Evolutionary conservation across 2,797 vertebrate species (phyloP).

Genomic region (Typhlichthys subterraneus): DNA sequence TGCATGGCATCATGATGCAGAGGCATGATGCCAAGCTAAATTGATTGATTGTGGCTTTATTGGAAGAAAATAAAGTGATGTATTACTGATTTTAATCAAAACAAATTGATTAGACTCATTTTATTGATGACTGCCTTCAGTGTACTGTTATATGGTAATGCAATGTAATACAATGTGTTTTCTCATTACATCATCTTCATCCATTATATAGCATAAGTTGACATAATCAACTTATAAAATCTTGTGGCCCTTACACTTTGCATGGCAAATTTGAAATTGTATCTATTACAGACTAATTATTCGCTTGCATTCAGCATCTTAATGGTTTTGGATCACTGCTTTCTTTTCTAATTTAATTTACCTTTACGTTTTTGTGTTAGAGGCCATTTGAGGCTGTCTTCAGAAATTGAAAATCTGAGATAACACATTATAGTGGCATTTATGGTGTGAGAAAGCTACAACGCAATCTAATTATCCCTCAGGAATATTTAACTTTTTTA

Average conservation of each 20-base stretch:
- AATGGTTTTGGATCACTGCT: conserved; percentile 26
- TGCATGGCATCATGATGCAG: too few relatives aligned
- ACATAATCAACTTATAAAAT: conserved; percentile 1
- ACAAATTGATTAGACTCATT: too few relatives aligned
- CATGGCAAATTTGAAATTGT: conserved; percentile 11
- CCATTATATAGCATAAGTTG: too few relatives aligned
- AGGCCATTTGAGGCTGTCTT: conserved; percentile 27
- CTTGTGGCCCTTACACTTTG: conserved; percentile 11
- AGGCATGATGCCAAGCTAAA: too few relatives aligned
- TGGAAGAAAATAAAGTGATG: too few relatives aligned
- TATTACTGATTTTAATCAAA: too few relatives aligned
- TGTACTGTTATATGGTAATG: too few relatives aligned
- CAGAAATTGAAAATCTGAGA: neutral
- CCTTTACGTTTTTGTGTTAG: conserved; percentile 11
- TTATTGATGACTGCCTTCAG: too few relatives aligned
- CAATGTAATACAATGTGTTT: too few relatives aligned
- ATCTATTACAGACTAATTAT: conserved; percentile 14
- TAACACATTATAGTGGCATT: neutral
- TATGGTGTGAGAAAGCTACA: too few relatives aligned
- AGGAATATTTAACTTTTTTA: conserved; percentile 4
- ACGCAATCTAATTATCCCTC: neutral
- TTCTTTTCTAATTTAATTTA: conserved; percentile 24
- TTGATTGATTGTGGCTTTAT: too few relatives aligned
- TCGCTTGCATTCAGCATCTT: conserved; percentile 8
- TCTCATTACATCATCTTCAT: too few relatives aligned